Evolutionary conservation across 2,797 vertebrate species (phyloP), one percentile per base, ranked within the genome.

Genomic region (Echeneis naucrates): DNA sequence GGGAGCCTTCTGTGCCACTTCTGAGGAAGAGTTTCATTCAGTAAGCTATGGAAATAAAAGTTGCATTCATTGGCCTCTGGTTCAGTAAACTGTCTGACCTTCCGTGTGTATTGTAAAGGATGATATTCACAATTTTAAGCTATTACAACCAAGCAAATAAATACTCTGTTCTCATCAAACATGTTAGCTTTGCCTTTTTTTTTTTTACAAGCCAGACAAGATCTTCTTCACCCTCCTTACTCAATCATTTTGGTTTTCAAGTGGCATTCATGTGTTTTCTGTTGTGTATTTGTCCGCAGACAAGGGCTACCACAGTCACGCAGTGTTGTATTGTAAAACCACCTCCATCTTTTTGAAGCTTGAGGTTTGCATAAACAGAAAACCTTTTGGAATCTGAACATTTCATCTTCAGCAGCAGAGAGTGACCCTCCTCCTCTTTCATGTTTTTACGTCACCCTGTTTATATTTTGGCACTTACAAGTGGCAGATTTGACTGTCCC

Each of bases 131-230:
- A 53, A 17, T 64, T 26, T 51, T 48, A 51, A 54, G 27, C 64
- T 50, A 48, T 69, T 4, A 40, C 35, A 53, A 53, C 26, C 68
- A 17, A 56, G 59, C 11, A 40, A 87, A 91, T 87, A 82, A 81
- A 86, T 62, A 5, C 11, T 33, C 37, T 30, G 52, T 60, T 82
- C 72, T 51, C 27, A 65, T 70, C 48, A 47, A 37, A 45, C 26
- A 30, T 56, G 11, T 14, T 23, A 35, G 66, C 50, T 38, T 62
- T 16, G 5, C 6, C n/a, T 12, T 50, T 67, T 70, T 60, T 33
- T 68, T 56, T 35, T n/a, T n/a, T n/a, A n/a, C 11, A 26, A 47
- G 6, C 26, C 19, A 62, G 27, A 33, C 12, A 16, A 4, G 35
- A 26, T n/a, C n/a, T 45, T 38, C 14, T 37, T 19, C 7, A 10